Evolutionary conservation across 2,797 vertebrate genomes (phyloP).

Genomic region (Semaprochilodus insignis): DNA sequence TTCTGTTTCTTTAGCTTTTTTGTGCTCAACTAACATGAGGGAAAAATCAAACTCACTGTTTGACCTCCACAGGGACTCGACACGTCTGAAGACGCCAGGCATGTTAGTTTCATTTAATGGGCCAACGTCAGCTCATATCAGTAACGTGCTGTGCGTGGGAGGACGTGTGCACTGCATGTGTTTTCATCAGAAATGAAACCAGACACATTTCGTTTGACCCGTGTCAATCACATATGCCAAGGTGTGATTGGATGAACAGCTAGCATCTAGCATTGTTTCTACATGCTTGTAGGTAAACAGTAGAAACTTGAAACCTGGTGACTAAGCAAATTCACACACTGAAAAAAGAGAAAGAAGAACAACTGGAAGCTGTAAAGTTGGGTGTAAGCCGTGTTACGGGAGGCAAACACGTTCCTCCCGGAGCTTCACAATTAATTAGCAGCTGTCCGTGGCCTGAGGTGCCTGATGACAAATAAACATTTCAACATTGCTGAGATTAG

Average conservation of each 20-base stretch:
- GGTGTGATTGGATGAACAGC: neutral
- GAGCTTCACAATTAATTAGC: constrained; percentile 34
- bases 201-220: neutral
- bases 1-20: neutral
- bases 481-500: constrained; percentile 35
- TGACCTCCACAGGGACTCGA: constrained; percentile 2
- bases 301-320: neutral
- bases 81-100: neutral
- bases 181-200: constrained; percentile 16
- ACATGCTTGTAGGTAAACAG: neutral
- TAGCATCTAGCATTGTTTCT: neutral
- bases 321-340: neutral
- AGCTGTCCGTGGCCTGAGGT: constrained; percentile 14
- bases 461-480: constrained; percentile 38
- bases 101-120: constrained; percentile 29
- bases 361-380: neutral
- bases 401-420: constrained; percentile 2
- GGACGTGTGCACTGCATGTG: neutral
- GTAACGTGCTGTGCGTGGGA: neutral
- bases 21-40: constrained; percentile 4
- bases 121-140: neutral
- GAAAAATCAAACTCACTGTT: constrained; percentile 31
- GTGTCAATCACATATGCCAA: neutral
- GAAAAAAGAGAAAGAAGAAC: neutral
- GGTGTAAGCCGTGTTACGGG: neutral